Evolutionary conservation across 2,113 vertebrate genomes (phyloP).

Genomic region (Brachionichthys hirsutus): DNA sequence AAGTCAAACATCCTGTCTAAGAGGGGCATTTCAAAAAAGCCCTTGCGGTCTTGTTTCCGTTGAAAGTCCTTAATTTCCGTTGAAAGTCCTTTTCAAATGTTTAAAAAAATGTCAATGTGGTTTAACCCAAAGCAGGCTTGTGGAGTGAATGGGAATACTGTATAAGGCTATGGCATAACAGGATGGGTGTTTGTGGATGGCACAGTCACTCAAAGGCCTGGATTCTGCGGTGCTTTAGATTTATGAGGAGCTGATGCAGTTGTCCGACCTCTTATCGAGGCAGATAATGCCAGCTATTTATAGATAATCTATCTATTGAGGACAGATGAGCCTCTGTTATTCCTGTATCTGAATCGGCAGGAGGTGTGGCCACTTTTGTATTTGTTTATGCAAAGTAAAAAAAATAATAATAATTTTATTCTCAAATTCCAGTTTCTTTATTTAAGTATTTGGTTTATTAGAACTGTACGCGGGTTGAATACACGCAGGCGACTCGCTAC

Average conservation of each 20-base stretch:
- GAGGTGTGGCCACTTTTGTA: constrained; percentile 16
- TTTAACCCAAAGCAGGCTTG: constrained; percentile 6
- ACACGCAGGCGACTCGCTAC: background rate
- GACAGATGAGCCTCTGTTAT: constrained; percentile 55
- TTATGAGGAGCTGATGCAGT: constrained; percentile 66
- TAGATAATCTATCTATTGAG: constrained; percentile 77
- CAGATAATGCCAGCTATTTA: constrained; percentile 76
- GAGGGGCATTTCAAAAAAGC: no score
- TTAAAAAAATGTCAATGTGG: constrained; percentile 3
- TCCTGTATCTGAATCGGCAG: constrained; percentile 20
- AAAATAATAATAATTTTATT: background rate
- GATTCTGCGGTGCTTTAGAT: constrained; percentile 42
- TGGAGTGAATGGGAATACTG: constrained; percentile 18
- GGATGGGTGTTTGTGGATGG: constrained; percentile 14
- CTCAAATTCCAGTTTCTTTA: background rate
- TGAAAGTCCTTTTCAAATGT: no score
- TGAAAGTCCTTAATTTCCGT: no score
- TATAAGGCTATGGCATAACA: constrained; percentile 34
- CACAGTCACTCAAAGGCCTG: constrained; percentile 16
- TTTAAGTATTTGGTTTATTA: background rate
- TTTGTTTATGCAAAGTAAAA: background rate
- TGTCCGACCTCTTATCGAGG: constrained; percentile 60
- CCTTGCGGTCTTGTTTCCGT: no score
- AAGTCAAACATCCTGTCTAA: no score
- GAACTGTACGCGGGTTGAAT: background rate